Base-by-base conservation (phyloP, 2,797 vertebrate genomes). In the Periophthalmus magnuspinnatus region DNA sequence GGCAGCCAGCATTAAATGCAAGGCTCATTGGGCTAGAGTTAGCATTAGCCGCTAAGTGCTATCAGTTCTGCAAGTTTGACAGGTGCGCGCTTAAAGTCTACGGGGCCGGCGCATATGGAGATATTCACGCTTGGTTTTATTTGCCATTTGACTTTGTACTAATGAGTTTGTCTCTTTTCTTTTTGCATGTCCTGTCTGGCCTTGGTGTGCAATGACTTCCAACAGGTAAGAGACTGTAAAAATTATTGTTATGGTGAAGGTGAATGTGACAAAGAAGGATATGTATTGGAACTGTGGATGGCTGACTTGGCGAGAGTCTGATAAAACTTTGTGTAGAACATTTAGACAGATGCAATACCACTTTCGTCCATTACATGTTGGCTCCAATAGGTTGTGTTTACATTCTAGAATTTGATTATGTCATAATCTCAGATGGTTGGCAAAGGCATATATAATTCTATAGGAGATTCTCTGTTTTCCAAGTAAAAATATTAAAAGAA, bases 151-250 rank as follows among this genome's bases (percentile, higher is more conserved):
- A 79, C 75, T 71, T 81, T 80, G 1, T 6, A 14, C 65, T 86
- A 67, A 83, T 75, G 6, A 68, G 45, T 77, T 61, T 77, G 2
- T 71, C 58, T 78, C 58, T 78, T 28, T 45, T 70, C 16, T 82
- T 6, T 82, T 8, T 58, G 58, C 80, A 14, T 79, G 54, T 41
- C 72, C 84, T 84, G 75, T 69, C 41, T 62, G 62, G 21, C 62
- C 55, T 55, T 67, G 72, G 48, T 32, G 67, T 17, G 24, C 22
- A 24, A 50, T 63, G 2, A 75, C 69, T 8, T 22, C 52, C 47
- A 13, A 81, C 89, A 90, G 89, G 89, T 90, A 86, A 87, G 84
- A 81, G 5, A 60, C 56, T 21, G 14, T 6, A 21, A 2, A 65
- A 70, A 21, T 38, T 34, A 0, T 70, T 41, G 41, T 16, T 19